Evolutionary conservation across 2,797 vertebrate genomes (phyloP), one percentile per base, ranked within the genome.

Genomic region (Simalia tracyae): DNA sequence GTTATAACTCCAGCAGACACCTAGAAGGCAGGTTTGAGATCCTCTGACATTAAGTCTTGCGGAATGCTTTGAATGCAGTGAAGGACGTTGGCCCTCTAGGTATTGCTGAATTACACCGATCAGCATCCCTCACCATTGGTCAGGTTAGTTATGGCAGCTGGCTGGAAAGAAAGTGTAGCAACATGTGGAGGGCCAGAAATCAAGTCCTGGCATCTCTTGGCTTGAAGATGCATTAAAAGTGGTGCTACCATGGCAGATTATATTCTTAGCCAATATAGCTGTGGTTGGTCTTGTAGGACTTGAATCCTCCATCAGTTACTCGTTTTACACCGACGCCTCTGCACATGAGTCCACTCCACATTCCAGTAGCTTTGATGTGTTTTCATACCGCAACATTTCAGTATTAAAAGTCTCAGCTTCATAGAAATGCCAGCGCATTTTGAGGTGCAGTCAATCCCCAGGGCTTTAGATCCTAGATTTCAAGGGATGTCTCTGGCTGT

Each of bases 401-500:
- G 64, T 28, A 42, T 11, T 56, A 59, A 64, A 31, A n/a, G 24
- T 24, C 36, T 9, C 12, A 17, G 28, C 46, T 57, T n/a, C 6
- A 46, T 81, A 64, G 31, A 85, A 5, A 86, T 42, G 19, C 28
- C 42, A 26, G 64, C 31, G 22, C 24, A 56, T 57, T 50, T 85
- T 90, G 64, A 90, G 85, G 84, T 76, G 64, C 84, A 63, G 92
- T 89, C 81, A 86, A 89, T 59, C 90, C 84, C 84, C 66, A 90
- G 90, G 50, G 66, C 90, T 90, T 89, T 91, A 89, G 92, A 88
- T 88, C 89, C 86, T 56, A 84, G 89, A 87, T 84, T 68, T 88
- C 87, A 60, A 92, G 54, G 57, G 84, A 61, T 36, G 24, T 86
- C 60, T 64, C 66, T 87, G 90, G 54, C 64, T 86, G 54, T 54